Percentiles rank a stretch among this genome's conserved stretches.
phyloP scores from a whole-genome alignment of 1,140 invertebrate genomes.

The Neodiprion pinetum region DNA sequence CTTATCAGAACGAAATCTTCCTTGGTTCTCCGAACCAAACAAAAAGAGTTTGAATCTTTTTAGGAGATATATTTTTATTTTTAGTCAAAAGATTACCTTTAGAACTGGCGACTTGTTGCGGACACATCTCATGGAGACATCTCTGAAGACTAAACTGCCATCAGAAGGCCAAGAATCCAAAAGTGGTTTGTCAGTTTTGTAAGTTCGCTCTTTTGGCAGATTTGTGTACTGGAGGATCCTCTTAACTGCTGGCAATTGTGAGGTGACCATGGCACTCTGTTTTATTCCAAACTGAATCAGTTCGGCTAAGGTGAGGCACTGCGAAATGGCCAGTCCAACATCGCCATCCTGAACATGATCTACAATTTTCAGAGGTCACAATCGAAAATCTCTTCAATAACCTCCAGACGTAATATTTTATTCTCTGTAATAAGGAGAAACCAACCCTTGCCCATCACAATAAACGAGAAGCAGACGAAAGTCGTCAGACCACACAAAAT shows the following conservation, averaged over 20 bases:
- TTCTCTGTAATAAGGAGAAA: not conserved
- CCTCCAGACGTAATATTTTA: not conserved
- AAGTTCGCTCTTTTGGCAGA: conserved; percentile 66
- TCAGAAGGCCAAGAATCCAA: conserved; percentile 59
- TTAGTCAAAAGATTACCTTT: conserved; percentile 57
- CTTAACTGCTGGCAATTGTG: conserved; percentile 85
- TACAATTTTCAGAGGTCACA: conserved; percentile 22
- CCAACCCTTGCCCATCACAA: conserved; percentile 50
- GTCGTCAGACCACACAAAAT: conserved; percentile 41
- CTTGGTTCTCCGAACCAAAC: too few relatives aligned
- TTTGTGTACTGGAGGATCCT: conserved; percentile 78
- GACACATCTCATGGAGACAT: conserved; percentile 73
- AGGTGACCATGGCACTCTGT: conserved; percentile 74
- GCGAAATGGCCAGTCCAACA: conserved; percentile 86
- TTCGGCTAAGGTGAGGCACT: conserved; percentile 79
- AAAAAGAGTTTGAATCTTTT: too few relatives aligned
- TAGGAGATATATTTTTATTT: not conserved
- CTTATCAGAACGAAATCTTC: not conserved
- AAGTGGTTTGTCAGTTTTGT: conserved; percentile 49
- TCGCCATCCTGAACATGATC: conserved; percentile 61
- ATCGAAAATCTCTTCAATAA: not conserved
- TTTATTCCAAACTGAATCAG: conserved; percentile 85
- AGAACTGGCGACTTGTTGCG: conserved; percentile 70
- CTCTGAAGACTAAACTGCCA: conserved; percentile 61
- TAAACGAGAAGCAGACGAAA: conserved; percentile 53